Conservation (phyloP, 1,140 invertebrate species). For the Latrodectus geometricus region DNA sequence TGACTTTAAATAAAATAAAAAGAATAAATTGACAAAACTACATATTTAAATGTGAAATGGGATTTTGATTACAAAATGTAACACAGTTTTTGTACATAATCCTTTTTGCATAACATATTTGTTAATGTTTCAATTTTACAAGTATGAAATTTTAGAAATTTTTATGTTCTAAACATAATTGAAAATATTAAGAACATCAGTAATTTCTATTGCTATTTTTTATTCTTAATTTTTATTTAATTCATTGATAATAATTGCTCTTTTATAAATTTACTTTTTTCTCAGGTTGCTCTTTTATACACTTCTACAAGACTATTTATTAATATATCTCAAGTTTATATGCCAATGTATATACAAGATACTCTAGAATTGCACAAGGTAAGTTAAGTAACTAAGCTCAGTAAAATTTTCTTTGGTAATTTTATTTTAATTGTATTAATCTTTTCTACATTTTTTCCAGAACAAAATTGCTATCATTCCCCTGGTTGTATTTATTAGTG, state of each 20-base stretch:
- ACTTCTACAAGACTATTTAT: slow-evolving; percentile 90
- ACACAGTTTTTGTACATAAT: no score
- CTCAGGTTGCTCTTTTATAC: slow-evolving; percentile 83
- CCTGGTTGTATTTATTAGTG: slow-evolving; percentile 86
- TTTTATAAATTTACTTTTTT: slow-evolving; percentile 50
- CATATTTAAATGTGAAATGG: no score
- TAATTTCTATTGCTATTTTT: neutral
- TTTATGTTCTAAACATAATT: no score
- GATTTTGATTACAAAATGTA: no score
- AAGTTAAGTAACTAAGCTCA: slow-evolving; percentile 21
- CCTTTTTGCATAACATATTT: no score
- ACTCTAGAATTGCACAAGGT: slow-evolving; percentile 79
- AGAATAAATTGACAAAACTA: no score
- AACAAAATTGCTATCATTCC: slow-evolving; percentile 86
- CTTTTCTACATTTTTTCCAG: slow-evolving; percentile 66
- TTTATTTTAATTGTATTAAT: neutral
- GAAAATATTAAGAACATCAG: no score
- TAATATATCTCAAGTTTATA: slow-evolving; percentile 90
- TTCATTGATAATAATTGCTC: neutral
- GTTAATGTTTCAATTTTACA: no score
- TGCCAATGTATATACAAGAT: slow-evolving; percentile 90
- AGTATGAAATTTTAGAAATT: no score
- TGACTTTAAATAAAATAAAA: no score
- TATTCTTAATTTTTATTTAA: neutral
- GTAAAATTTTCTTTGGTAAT: slow-evolving; percentile 17